Evolutionary conservation across 2,113 vertebrate species (phyloP).

Genomic region (Rutilus rutilus): DNA sequence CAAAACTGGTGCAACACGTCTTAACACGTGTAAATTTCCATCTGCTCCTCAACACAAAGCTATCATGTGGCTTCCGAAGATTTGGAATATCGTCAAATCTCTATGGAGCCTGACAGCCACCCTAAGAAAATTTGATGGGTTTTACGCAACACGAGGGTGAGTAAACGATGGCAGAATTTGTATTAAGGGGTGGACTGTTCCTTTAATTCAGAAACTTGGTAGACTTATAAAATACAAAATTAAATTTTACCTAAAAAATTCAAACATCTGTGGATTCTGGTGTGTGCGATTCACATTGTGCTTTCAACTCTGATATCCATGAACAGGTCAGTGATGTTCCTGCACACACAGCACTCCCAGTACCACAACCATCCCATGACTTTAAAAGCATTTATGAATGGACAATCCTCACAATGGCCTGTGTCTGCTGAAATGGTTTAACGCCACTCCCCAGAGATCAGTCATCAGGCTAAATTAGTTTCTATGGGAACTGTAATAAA

Average conservation of each 20-base stretch:
- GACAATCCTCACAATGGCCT: neutral
- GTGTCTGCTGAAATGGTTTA: constrained; percentile 2
- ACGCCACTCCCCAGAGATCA: constrained; percentile 27
- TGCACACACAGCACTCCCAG: constrained; percentile 8
- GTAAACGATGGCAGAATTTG: neutral
- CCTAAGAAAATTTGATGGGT: neutral
- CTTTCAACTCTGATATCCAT: neutral
- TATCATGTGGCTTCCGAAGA: neutral
- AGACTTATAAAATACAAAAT: neutral
- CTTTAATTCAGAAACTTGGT: neutral
- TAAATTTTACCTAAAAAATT: neutral
- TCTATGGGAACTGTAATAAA: constrained; percentile 32
- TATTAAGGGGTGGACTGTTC: neutral
- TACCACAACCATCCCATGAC: neutral
- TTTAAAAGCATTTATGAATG: constrained; percentile 14
- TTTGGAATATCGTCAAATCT: neutral
- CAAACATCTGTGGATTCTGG: neutral
- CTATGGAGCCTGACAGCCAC: neutral
- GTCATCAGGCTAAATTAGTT: constrained; percentile 18
- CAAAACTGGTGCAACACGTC: neutral
- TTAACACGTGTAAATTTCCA: neutral
- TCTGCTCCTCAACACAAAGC: neutral
- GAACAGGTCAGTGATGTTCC: constrained; percentile 10
- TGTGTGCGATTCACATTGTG: neutral
- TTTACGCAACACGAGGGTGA: neutral